Base-by-base conservation (phyloP, 2,888 invertebrate genomes). In the Drosophila tanythrix region DNA sequence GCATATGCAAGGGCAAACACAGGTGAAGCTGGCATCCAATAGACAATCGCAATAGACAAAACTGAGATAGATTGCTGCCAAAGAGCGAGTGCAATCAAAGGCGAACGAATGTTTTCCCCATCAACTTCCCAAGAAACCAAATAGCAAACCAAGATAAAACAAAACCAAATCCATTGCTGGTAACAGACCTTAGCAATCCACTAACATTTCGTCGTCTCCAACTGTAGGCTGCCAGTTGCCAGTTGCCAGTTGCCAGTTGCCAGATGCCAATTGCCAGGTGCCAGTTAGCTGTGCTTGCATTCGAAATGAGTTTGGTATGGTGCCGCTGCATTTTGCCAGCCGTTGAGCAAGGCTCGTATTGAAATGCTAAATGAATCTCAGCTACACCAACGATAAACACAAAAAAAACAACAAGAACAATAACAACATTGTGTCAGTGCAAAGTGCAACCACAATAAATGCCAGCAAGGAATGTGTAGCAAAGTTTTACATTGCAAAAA, bases 361-460 rank as follows among this genome's bases (percentile, higher is more conserved):
- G 51, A 82, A 84, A 83, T 79, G 70, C 79, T 74, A 85, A 87
- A 85, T 87, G 84, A 87, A 85, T 85, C 84, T 76, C 74, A 67
- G 76, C 74, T 27, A 53, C 59, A 69, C 48, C 55, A 65, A 38
- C 55, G 71, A 29, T 27, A 51, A 29, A 38, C 65, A 31, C 56
- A 73, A 29, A n/a, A 48, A 7, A 43, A 62, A 13, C 57, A 29
- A 33, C 27, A 63, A 2, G 27, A 69, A n/a, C 25, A 70, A 11
- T n/a, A 59, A 46, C 46, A 48, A 46, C 69, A 50, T 35, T 64
- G 52, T 68, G 48, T 61, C 55, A 50, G 15, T 33, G 65, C 63
- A 55, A 67, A 50, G 15, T 33, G 65, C 63, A 55, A 67, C 57
- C 72, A 62, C 72, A 79, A 70, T 67, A 79, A 76, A 61, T 75